These are phyloP conservation scores for Callospermophilus lateralis DNA, from an alignment of 2,113 vertebrate genomes.

Conservation along the genomic window DNA sequence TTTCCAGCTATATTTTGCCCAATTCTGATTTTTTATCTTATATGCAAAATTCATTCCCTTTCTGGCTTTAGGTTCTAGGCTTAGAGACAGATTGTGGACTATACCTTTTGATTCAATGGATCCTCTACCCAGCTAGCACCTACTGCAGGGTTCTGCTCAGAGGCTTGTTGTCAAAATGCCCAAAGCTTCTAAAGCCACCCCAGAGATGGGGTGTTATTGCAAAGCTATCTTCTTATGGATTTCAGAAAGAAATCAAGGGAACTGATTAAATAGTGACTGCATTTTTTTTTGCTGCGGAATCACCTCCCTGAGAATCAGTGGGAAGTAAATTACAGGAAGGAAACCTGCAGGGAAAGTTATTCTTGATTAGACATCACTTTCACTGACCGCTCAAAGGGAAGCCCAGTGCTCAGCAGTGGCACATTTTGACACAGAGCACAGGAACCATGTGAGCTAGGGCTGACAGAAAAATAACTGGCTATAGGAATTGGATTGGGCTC, in stretches of 20 bases:
- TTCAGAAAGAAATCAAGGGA: conserved; percentile 76
- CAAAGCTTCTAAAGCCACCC: not conserved
- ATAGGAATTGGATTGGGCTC: not conserved
- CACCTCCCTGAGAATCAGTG: conserved; percentile 66
- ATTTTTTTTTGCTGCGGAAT: conserved; percentile 42
- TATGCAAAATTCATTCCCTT: not conserved
- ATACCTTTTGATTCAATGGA: not conserved
- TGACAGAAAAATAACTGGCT: not conserved
- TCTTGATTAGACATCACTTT: conserved; percentile 75
- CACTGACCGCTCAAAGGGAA: conserved; percentile 61
- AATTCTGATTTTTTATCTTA: not conserved
- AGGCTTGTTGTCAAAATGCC: not conserved
- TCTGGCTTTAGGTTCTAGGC: not conserved
- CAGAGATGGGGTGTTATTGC: not conserved
- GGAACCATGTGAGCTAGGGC: not conserved
- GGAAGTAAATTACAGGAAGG: conserved; percentile 79
- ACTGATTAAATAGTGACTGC: conserved; percentile 66
- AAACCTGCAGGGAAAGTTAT: conserved; percentile 68
- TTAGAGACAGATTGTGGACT: not conserved
- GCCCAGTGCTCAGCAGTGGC: conserved; percentile 34
- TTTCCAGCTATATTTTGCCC: not conserved
- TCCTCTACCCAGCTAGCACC: not conserved
- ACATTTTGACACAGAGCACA: conserved; percentile 32
- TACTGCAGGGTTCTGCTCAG: not conserved
- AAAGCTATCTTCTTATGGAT: conserved; percentile 37